phyloP scores from a whole-genome alignment of 92 coral and sea anemone species.

The Actinostola sp. region DNA sequence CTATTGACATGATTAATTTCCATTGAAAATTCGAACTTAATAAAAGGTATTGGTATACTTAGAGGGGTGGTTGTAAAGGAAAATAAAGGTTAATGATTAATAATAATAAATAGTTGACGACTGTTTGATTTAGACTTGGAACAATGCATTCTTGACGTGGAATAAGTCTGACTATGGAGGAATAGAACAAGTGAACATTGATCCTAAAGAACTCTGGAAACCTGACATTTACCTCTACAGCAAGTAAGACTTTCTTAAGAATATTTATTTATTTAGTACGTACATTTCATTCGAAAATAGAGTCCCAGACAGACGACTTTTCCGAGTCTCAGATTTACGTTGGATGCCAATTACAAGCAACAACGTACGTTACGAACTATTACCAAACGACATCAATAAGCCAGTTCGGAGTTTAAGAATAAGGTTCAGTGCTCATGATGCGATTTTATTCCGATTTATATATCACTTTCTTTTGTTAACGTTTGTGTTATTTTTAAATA shows the following conservation, averaged over 20 bases:
- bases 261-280: not conserved
- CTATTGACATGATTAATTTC: too few relatives aligned
- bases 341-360: too few relatives aligned
- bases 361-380: too few relatives aligned
- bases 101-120: not conserved
- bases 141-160: slow-evolving; percentile 82
- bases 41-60: too few relatives aligned
- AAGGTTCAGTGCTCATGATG: too few relatives aligned
- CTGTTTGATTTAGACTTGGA: slow-evolving; percentile 61
- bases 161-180: slow-evolving; percentile 78
- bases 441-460: too few relatives aligned
- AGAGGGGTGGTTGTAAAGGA: not conserved
- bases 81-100: not conserved
- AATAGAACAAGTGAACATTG: slow-evolving; percentile 71
- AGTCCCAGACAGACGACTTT: not conserved
- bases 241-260: slow-evolving; percentile 71
- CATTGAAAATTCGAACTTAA: too few relatives aligned
- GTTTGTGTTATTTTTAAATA: too few relatives aligned
- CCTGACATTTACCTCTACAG: slow-evolving; percentile 95
- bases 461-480: too few relatives aligned
- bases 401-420: too few relatives aligned
- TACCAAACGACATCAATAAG: too few relatives aligned
- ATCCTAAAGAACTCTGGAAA: slow-evolving; percentile 81
- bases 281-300: not conserved
- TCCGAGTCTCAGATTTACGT: not conserved